Base-by-base conservation (phyloP, 2,888 invertebrate genomes). In the Criorhina ranunculi region DNA sequence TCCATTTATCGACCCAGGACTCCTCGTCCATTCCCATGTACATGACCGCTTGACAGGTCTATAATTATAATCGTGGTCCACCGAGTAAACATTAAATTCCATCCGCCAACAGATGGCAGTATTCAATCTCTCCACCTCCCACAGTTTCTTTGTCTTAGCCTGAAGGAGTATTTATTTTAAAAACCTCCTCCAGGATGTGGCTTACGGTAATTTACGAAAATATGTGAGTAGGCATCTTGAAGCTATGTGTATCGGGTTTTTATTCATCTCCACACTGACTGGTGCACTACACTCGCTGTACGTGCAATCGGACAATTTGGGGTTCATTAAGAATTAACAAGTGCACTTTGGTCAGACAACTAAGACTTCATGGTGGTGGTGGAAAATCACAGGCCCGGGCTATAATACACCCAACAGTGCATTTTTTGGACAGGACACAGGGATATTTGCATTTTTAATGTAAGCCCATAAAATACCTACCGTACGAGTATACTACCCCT, bases 311-410 rank as follows among this genome's bases (percentile, higher is more conserved):
- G 72, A 77, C 66, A 82, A 78, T 78, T 82, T 60, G 66, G 55
- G 77, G 42, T 66, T 82, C 72, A 77, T 82, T 77, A 82, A 77
- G 60, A 77, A 82, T 82, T 82, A 72, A 82, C 82, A 82, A 82
- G 82, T 82, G 77, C 82, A 82, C 82, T 82, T 77, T 77, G 53
- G 77, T 53, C 24, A 77, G 77, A 66, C 77, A 72, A 77, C 82
- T 72, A 77, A 59, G 72, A 59, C 70, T 82, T 49, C 15, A 40
- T 11, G 19, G 40, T 55, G 51, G 51, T 49, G 59, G 24, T 44
- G 73, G 24, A 70, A 69, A 89, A 89, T 88, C 87, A 86, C 87
- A 81, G 82, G 86, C 87, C 87, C 86, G 77, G 83, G 86, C 79
- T 46, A 79, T 33, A 33, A 62, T 24, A 37, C 17, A 59, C 11